Evolutionary conservation across 2,888 invertebrate species (phyloP).

Genomic region (Crocallis elinguaria): DNA sequence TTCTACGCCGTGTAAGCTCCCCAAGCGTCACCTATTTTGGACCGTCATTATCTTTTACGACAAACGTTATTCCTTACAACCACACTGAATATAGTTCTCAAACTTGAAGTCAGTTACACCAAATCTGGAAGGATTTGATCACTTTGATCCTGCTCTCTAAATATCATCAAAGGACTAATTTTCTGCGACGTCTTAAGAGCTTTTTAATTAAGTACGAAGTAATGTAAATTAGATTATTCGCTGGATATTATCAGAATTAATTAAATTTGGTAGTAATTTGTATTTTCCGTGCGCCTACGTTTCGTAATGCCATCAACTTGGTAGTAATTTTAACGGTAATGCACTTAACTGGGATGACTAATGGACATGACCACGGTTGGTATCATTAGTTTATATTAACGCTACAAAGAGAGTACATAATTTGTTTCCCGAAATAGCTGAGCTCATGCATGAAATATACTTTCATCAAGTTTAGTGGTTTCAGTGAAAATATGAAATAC

Average conservation of each 20-base stretch:
- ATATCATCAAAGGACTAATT: conserved; percentile 28
- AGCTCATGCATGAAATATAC: background rate
- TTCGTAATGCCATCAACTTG: conserved; percentile 12
- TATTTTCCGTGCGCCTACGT: conserved; percentile 14
- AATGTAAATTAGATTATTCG: conserved; percentile 29
- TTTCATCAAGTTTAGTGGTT: background rate
- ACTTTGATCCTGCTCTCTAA: conserved; percentile 37
- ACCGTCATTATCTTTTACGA: conserved; percentile 29
- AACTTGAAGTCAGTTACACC: conserved; percentile 29
- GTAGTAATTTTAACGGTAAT: conserved; percentile 14
- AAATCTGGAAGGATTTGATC: conserved; percentile 36
- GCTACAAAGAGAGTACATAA: background rate
- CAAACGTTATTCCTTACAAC: conserved; percentile 19
- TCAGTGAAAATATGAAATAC: background rate
- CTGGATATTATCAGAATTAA: conserved; percentile 26
- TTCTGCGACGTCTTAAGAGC: conserved; percentile 29
- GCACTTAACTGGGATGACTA: conserved; percentile 23
- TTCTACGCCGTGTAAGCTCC: conserved; percentile 36
- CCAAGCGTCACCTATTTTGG: conserved; percentile 47
- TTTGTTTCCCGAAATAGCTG: background rate
- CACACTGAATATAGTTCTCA: conserved; percentile 33
- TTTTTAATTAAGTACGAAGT: conserved; percentile 35
- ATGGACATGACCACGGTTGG: conserved; percentile 13
- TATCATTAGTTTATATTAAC: background rate
- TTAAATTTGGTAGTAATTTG: conserved; percentile 28